Conservation (phyloP, 2,797 vertebrate genomes). For the Columba guinea region DNA sequence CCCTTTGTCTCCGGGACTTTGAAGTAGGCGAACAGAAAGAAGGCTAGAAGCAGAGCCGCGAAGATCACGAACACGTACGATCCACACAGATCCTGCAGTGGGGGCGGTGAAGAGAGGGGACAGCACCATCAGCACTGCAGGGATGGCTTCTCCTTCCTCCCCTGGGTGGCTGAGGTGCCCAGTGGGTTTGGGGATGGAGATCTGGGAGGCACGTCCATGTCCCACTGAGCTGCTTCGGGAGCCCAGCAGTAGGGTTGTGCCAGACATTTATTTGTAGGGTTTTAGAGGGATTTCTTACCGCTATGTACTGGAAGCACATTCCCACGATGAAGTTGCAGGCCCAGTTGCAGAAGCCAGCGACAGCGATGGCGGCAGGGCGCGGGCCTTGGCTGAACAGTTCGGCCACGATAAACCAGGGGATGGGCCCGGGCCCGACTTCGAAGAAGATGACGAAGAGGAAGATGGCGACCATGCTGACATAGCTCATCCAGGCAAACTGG, state of each 20-base stretch:
- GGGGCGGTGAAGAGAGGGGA: background rate
- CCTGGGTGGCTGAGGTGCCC: background rate
- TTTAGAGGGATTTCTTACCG: slow-evolving; percentile 76
- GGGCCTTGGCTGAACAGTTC: slow-evolving; percentile 98
- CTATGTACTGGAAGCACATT: slow-evolving; percentile 91
- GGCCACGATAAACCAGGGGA: slow-evolving; percentile 98
- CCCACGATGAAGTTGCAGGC: slow-evolving; percentile 93
- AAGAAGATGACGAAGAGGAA: slow-evolving; percentile 98
- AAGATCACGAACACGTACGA: slow-evolving; percentile 91
- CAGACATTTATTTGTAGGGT: background rate
- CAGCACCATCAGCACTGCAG: background rate
- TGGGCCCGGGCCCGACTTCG: slow-evolving; percentile 95
- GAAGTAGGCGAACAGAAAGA: slow-evolving; percentile 85
- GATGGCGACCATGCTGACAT: slow-evolving; percentile 89
- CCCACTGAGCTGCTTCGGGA: accelerated
- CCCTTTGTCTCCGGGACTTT: slow-evolving; percentile 97
- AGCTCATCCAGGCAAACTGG: slow-evolving; percentile 90
- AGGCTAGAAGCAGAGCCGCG: slow-evolving; percentile 83
- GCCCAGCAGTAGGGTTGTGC: background rate
- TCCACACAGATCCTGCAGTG: slow-evolving; percentile 79
- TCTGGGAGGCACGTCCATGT: background rate
- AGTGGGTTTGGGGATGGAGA: background rate
- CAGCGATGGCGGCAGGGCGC: slow-evolving; percentile 89
- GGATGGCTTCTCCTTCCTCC: background rate
- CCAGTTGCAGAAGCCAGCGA: slow-evolving; percentile 96